A percentile compares a stretch with the other conserved stretches of the same genome.
These are phyloP conservation scores for Taenioides sp. DNA, from an alignment of 2,797 vertebrate species.

Conservation along the genomic window DNA sequence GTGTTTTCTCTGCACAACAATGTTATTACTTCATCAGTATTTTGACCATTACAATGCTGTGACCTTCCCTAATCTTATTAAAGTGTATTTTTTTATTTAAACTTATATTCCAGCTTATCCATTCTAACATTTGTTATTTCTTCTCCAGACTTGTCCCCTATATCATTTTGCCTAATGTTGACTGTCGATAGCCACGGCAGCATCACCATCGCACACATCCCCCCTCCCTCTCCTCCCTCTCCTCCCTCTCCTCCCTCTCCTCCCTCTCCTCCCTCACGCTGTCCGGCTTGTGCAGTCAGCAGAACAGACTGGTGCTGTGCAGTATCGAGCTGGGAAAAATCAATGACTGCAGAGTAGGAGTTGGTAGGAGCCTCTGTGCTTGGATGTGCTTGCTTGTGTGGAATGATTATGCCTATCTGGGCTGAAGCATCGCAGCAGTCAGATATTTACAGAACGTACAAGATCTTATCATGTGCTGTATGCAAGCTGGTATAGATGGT, in stretches of 20 bases:
- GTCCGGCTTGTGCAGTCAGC: conserved; percentile 77
- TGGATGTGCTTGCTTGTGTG: conserved; percentile 3
- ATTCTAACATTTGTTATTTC: conserved; percentile 24
- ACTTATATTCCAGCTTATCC: conserved; percentile 1
- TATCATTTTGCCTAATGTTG: conserved; percentile 58
- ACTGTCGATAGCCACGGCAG: conserved; percentile 56
- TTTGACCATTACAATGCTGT: conserved; percentile 5
- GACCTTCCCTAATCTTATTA: conserved; percentile 8
- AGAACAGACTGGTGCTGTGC: conserved; percentile 74
- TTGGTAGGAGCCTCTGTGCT: conserved; percentile 35
- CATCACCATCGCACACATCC: conserved; percentile 41
- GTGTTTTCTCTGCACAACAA: conserved; percentile 1
- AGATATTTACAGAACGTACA: conserved; percentile 54
- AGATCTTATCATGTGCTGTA: conserved; percentile 24
- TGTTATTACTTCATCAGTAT: conserved; percentile 17
- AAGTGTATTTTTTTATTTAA: not conserved
- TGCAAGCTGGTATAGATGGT: not conserved
- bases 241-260: not conserved
- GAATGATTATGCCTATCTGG: conserved; percentile 36
- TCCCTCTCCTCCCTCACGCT: conserved; percentile 25
- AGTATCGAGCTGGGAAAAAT: conserved; percentile 73
- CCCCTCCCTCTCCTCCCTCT: not conserved
- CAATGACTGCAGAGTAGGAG: conserved; percentile 74
- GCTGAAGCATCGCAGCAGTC: conserved; percentile 47
- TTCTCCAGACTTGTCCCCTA: conserved; percentile 31